phyloP scores from a whole-genome alignment of 2,113 vertebrate species.

The Leptobrachium leishanense region DNA sequence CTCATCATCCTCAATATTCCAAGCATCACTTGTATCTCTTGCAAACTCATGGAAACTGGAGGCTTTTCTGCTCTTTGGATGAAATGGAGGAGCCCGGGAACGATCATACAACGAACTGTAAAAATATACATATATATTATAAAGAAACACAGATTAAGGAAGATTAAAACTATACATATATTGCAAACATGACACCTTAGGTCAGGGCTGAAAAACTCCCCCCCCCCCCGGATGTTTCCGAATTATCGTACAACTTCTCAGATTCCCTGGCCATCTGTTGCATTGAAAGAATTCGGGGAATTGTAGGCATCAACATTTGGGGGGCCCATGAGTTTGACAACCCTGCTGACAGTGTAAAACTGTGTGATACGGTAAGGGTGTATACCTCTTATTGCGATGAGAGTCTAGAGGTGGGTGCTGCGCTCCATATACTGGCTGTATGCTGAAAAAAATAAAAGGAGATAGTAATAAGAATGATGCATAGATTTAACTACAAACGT shows the following conservation, averaged over 20 bases:
- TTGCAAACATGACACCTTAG: not conserved
- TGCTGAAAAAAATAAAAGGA: conserved; percentile 66
- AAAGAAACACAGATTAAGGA: not conserved
- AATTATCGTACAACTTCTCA: too few relatives aligned
- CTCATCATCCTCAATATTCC: conserved; percentile 92
- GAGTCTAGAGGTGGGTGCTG: conserved; percentile 83
- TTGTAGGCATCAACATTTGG: too few relatives aligned
- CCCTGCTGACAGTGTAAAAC: too few relatives aligned
- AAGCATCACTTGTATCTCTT: conserved; percentile 90
- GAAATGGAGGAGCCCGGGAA: conserved; percentile 74
- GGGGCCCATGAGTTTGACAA: too few relatives aligned
- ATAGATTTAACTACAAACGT: not conserved
- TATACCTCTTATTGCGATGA: too few relatives aligned
- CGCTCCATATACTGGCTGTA: conserved; percentile 94
- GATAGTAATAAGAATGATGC: too few relatives aligned
- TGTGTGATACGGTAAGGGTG: not conserved
- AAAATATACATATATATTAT: conserved; percentile 21
- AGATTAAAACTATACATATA: not conserved
- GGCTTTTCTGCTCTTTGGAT: conserved; percentile 84
- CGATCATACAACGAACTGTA: conserved; percentile 83
- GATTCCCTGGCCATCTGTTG: too few relatives aligned
- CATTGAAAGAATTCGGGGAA: too few relatives aligned
- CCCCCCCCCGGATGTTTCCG: too few relatives aligned
- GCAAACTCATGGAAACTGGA: conserved; percentile 94
- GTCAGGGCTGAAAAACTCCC: too few relatives aligned